Evolutionary conservation across 2,113 vertebrate species (phyloP).

Genomic region (Barnardius zonarius): DNA sequence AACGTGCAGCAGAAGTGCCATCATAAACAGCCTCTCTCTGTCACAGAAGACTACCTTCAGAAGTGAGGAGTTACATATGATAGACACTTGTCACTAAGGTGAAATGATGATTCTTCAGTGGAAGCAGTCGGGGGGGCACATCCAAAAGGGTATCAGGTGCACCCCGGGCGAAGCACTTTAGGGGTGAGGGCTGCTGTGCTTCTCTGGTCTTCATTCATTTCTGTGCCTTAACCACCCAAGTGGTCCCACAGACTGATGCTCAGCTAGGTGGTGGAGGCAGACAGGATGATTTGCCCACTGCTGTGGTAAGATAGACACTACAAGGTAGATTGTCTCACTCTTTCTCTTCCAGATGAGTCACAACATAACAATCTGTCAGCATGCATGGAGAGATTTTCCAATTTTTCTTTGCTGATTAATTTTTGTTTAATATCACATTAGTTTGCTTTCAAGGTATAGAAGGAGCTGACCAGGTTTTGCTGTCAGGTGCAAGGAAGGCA

Average conservation of each 20-base stretch:
- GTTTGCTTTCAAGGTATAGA: neutral
- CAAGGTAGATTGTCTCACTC: neutral
- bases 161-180: neutral
- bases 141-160: neutral
- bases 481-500: neutral
- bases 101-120: neutral
- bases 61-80: conserved; percentile 5
- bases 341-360: conserved; percentile 30
- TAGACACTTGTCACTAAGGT: neutral
- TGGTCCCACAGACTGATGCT: neutral
- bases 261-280: conserved; percentile 25
- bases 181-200: neutral
- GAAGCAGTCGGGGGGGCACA: neutral
- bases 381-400: neutral
- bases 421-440: neutral
- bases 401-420: neutral
- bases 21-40: conserved; percentile 50
- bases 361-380: conserved; percentile 14
- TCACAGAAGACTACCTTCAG: conserved; percentile 50
- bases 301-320: neutral
- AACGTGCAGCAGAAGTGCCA: conserved; percentile 7
- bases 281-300: neutral
- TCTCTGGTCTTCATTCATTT: neutral
- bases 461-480: neutral
- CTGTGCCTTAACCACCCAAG: neutral